phyloP scores from a whole-genome alignment of 2,113 vertebrate species.

The Brienomyrus longianalis region DNA sequence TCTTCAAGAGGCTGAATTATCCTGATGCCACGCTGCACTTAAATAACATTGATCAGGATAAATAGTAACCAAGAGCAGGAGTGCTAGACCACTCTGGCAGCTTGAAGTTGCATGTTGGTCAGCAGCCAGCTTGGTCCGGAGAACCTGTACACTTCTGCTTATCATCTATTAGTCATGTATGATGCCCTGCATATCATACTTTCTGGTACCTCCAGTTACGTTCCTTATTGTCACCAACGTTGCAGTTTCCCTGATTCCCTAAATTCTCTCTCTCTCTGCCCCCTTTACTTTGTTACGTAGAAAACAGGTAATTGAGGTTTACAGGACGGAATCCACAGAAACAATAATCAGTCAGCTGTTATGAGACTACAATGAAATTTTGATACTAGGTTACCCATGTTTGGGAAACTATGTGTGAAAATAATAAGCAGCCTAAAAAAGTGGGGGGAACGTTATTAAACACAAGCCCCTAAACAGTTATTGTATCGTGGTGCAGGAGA shows the following conservation, averaged over 20 bases:
- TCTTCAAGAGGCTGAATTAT: background rate
- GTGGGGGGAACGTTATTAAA: no score
- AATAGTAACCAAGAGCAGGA: background rate
- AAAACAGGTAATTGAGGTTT: background rate
- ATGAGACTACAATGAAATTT: background rate
- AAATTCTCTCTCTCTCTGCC: background rate
- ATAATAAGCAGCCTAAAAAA: background rate
- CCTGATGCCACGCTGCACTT: background rate
- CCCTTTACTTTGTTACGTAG: background rate
- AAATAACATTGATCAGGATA: background rate
- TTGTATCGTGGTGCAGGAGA: background rate
- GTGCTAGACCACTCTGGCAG: background rate
- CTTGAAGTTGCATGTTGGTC: background rate
- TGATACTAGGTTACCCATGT: background rate
- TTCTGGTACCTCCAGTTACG: background rate
- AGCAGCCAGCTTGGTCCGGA: background rate
- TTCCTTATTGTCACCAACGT: background rate
- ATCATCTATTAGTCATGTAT: background rate
- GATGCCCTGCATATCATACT: background rate
- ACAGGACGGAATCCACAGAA: background rate
- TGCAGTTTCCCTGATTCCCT: background rate
- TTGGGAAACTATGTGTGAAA: background rate
- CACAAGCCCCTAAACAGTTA: background rate
- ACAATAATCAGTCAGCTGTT: background rate
- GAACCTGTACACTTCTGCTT: background rate